Percentiles rank a stretch among this genome's conserved stretches.
These are phyloP conservation scores for Hemistola chrysoprasaria DNA, from an alignment of 2,888 invertebrate species.

Conservation along the genomic window DNA sequence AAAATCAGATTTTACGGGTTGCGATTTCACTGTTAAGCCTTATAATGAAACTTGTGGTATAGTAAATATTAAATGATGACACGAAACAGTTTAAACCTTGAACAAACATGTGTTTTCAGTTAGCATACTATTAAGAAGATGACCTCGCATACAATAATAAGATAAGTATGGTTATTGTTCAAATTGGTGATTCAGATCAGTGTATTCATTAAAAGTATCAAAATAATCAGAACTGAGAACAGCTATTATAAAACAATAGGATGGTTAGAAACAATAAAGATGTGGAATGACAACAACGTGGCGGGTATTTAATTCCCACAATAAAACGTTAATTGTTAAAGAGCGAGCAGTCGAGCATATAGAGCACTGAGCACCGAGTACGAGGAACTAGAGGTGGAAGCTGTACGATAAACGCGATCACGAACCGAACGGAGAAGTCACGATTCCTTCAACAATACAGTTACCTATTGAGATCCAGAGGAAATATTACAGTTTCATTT, in stretches of 20 bases:
- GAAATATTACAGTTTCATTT: slow-evolving; percentile 4
- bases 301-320: slow-evolving; percentile 30
- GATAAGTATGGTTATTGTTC: slow-evolving; percentile 9
- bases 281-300: slow-evolving; percentile 15
- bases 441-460: slow-evolving; percentile 4
- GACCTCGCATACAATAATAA: slow-evolving; percentile 10
- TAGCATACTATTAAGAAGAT: slow-evolving; percentile 5
- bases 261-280: slow-evolving; percentile 4
- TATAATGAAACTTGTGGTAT: too few relatives aligned
- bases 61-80: too few relatives aligned
- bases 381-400: slow-evolving; percentile 4
- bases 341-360: slow-evolving; percentile 15
- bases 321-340: slow-evolving; percentile 26
- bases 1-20: too few relatives aligned
- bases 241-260: slow-evolving; percentile 1
- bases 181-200: slow-evolving; percentile 5
- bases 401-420: neutral
- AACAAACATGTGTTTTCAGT: slow-evolving; percentile 1
- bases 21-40: too few relatives aligned
- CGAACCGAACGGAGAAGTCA: slow-evolving; percentile 3
- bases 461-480: neutral
- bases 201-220: slow-evolving; percentile 1
- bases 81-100: slow-evolving; percentile 1
- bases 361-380: slow-evolving; percentile 2
- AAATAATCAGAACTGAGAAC: slow-evolving; percentile 5